phyloP scores from a whole-genome alignment of 2,888 invertebrate species.

The Rapana venosa region DNA sequence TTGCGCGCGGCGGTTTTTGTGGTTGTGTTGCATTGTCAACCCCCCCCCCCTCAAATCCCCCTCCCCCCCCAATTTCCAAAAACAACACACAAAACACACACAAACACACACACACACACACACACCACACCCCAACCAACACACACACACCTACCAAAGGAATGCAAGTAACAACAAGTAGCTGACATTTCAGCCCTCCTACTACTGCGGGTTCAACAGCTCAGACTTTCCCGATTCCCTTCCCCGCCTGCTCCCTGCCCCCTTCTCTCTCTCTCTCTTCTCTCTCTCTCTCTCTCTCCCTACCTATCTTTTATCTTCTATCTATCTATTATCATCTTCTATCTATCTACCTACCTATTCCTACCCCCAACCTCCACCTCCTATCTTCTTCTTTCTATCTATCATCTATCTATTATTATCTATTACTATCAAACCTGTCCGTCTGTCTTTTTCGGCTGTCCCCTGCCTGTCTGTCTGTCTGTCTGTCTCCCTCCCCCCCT shows the following conservation, averaged over 20 bases:
- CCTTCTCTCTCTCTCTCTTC: background rate
- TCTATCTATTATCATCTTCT: no score
- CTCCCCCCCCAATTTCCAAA: no score
- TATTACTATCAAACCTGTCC: no score
- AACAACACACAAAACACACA: background rate
- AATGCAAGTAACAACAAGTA: background rate
- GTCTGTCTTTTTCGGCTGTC: no score
- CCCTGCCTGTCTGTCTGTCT: no score
- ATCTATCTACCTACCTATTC: no score
- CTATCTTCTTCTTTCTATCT: no score
- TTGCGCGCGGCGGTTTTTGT: background rate
- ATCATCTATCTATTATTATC: no score
- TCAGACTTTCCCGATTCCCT: background rate
- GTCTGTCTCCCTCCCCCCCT: no score
- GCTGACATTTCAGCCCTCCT: background rate
- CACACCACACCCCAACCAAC: background rate
- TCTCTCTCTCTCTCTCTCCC: background rate
- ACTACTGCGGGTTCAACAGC: background rate
- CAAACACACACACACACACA: background rate
- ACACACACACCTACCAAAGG: background rate
- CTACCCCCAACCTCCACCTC: no score
- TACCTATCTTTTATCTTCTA: background rate
- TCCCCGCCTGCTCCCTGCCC: background rate
- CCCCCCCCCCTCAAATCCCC: no score
- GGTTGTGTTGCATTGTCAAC: background rate